Evolutionary conservation across 2,888 invertebrate species (phyloP).

Genomic region (Andrena camellia): DNA sequence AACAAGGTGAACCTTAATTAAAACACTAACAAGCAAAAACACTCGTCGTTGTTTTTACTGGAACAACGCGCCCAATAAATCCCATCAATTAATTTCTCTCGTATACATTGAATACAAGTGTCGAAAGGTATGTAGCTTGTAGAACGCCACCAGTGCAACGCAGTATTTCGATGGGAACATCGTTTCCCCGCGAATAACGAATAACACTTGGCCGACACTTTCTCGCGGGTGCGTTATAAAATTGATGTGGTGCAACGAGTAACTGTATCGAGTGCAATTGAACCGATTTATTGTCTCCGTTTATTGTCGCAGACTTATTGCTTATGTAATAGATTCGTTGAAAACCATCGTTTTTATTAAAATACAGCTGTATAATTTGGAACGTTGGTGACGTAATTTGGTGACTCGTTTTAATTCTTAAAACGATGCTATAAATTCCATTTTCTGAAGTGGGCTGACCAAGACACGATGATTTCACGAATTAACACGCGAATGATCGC

Average conservation of each 20-base stretch:
- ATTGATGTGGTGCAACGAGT: conserved; percentile 29
- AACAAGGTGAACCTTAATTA: not conserved
- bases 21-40: not conserved
- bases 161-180: conserved; percentile 1
- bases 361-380: not conserved
- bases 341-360: conserved; percentile 13
- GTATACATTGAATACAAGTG: conserved; percentile 8
- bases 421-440: not conserved
- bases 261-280: conserved; percentile 16
- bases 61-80: not conserved
- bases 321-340: conserved; percentile 24
- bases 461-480: conserved; percentile 3
- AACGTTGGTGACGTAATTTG: not conserved
- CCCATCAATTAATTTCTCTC: conserved; percentile 13
- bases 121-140: not conserved
- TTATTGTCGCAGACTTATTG: not conserved
- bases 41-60: not conserved
- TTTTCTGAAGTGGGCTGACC: not conserved
- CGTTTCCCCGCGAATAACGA: conserved; percentile 19
- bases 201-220: conserved; percentile 19
- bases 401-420: not conserved
- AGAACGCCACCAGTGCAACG: not conserved
- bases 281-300: conserved; percentile 33
- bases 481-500: not conserved
- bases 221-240: conserved; percentile 29